phyloP scores from a whole-genome alignment of 2,797 vertebrate species.

The Helarctos malayanus region DNA sequence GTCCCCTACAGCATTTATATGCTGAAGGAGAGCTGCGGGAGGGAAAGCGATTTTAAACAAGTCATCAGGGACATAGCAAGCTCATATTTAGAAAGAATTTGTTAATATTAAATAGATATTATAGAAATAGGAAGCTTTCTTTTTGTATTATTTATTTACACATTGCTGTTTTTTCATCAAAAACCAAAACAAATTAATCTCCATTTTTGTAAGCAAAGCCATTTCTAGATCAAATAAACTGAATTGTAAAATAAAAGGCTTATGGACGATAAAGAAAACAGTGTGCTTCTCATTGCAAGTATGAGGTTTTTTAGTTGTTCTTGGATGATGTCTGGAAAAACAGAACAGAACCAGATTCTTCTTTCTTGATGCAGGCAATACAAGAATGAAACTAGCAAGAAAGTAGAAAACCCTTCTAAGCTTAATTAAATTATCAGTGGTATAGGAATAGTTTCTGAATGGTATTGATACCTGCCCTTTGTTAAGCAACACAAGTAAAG shows the following conservation, averaged over 20 bases:
- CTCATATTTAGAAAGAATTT: slow-evolving; percentile 4
- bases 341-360: slow-evolving; percentile 32
- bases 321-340: slow-evolving; percentile 69
- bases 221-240: slow-evolving; percentile 12
- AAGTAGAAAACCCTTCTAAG: slow-evolving; percentile 63
- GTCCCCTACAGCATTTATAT: not conserved
- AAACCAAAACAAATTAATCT: slow-evolving; percentile 54
- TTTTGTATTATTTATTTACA: not conserved
- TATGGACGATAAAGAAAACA: slow-evolving; percentile 1
- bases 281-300: not conserved
- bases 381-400: slow-evolving; percentile 33
- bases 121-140: not conserved
- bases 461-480: not conserved
- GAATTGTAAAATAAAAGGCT: slow-evolving; percentile 35
- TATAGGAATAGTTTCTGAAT: slow-evolving; percentile 29
- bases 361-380: not conserved
- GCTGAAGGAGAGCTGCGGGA: not conserved
- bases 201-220: slow-evolving; percentile 23
- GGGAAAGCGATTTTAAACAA: not conserved
- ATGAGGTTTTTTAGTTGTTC: slow-evolving; percentile 63
- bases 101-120: slow-evolving; percentile 37
- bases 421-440: slow-evolving; percentile 5
- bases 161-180: not conserved
- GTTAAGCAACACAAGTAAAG: not conserved
- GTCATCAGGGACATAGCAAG: not conserved